Evolutionary conservation across 2,113 vertebrate species (phyloP), one percentile per base, ranked within the genome.

Genomic region (Crotalus horridus): DNA sequence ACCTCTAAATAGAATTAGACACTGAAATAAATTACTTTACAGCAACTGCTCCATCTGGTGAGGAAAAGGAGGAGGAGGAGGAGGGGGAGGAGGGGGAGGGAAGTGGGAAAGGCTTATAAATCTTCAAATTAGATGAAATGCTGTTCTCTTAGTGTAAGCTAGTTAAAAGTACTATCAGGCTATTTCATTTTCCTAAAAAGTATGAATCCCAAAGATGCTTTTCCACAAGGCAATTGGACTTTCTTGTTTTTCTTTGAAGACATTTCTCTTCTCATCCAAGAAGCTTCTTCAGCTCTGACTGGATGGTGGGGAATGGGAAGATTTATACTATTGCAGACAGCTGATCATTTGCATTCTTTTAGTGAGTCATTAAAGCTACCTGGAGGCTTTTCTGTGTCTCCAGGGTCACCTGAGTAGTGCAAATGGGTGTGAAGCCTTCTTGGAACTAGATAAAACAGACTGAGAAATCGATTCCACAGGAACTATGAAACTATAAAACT

Each of bases 1-100:
- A 85, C 81, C 92, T 95, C 89, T 90, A 94, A 95, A 95, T 93
- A 95, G 39, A 90, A 88, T 94, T 94, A 92, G 92, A 61, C 88
- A 88, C 58, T 94, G n/a, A 58, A 74, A 69, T 93, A 85, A 91
- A 85, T 88, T 86, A 20, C 74, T 92, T 96, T 94, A 81, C 74
- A 94, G 23, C 92, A 94, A 61, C 91, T 94, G 92, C 33, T 93
- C 56, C 33, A 89, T 92, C 61, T 69, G 55, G 74, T 81, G 74
- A 81, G 21, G 74, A 43, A 81, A 39, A 81, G 74, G 1, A 81
- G 33, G 33, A 81, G 64, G 64, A 69, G 61, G 11, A 61, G 24
- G 8, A 26, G 69, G n/a, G 8, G n/a, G n/a, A 3, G n/a, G 64
- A n/a, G 17, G n/a, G n/a, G n/a, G n/a, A 81, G 6, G 15, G 33